A percentile compares a stretch with the other conserved stretches of the same genome.
phyloP scores from a whole-genome alignment of 2,113 vertebrate species.

The Nanorana parkeri region DNA sequence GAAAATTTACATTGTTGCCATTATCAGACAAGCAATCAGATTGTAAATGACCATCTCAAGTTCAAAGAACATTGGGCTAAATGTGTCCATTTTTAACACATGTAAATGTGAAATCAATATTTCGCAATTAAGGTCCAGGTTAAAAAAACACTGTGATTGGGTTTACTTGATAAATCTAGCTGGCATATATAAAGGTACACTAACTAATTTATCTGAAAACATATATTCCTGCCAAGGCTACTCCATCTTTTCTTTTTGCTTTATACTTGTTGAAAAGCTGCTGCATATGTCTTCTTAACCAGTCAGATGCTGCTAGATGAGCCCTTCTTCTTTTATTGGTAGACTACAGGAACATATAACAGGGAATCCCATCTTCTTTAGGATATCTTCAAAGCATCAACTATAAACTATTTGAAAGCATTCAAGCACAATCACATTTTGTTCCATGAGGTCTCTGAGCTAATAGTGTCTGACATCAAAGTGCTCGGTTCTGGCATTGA shows the following conservation, averaged over 20 bases:
- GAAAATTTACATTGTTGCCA: neutral
- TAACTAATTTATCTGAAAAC: neutral
- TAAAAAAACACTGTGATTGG: conserved; percentile 13
- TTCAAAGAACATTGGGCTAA: conserved; percentile 24
- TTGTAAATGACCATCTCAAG: conserved; percentile 14
- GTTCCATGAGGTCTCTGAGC: too few relatives aligned
- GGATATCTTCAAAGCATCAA: too few relatives aligned
- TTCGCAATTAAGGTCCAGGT: conserved; percentile 40
- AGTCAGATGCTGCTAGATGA: too few relatives aligned
- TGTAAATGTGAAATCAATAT: conserved; percentile 51
- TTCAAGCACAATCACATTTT: too few relatives aligned
- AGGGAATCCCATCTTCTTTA: too few relatives aligned
- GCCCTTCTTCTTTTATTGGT: too few relatives aligned
- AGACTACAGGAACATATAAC: too few relatives aligned
- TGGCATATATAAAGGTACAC: neutral
- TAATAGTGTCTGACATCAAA: too few relatives aligned
- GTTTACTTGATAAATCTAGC: conserved; percentile 15
- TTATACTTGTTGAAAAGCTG: too few relatives aligned
- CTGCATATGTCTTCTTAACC: too few relatives aligned
- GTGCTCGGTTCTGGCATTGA: too few relatives aligned
- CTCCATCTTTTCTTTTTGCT: neutral
- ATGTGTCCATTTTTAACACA: conserved; percentile 35
- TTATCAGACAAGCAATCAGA: neutral
- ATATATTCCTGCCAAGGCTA: neutral
- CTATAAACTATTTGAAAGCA: too few relatives aligned